Conservation (phyloP, 1,140 invertebrate species). For the Limonius californicus region DNA sequence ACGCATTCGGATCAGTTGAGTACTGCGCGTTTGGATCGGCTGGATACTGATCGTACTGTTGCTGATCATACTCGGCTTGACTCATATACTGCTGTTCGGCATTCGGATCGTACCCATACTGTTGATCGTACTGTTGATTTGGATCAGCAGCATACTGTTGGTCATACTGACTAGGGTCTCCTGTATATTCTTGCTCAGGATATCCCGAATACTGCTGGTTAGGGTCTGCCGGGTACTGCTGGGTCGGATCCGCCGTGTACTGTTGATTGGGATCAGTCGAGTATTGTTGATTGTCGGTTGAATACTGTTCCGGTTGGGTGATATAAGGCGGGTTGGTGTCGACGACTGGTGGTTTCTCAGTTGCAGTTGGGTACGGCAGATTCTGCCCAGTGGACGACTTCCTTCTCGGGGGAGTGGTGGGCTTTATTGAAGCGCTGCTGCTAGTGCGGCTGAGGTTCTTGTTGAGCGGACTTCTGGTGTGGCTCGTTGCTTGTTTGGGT, state of each 20-base stretch:
- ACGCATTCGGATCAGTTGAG: conserved; percentile 26
- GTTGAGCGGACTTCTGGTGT: conserved; percentile 30
- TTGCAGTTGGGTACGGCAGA: too few relatives aligned
- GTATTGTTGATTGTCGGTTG: conserved; percentile 12
- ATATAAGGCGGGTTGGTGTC: conserved; percentile 19
- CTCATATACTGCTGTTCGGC: conserved; percentile 22
- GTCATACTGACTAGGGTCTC: conserved; percentile 22
- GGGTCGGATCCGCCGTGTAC: background rate
- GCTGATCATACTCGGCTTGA: conserved; percentile 14
- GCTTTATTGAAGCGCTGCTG: conserved; percentile 26
- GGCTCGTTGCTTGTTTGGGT: conserved; percentile 9
- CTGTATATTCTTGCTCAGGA: conserved; percentile 9
- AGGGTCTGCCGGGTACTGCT: background rate
- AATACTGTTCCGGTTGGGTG: conserved; percentile 11
- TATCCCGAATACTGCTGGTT: conserved; percentile 1
- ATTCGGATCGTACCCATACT: conserved; percentile 19
- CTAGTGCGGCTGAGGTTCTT: conserved; percentile 26
- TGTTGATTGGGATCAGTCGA: background rate
- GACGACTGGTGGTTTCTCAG: conserved; percentile 14
- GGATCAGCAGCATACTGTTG: conserved; percentile 21
- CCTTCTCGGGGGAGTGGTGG: background rate
- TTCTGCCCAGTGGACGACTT: conserved; percentile 1
- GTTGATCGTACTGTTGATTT: conserved; percentile 23
- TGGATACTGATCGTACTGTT: conserved; percentile 2
- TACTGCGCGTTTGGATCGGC: conserved; percentile 15